A percentile compares a stretch with the other conserved stretches of the same genome.
Evolutionary conservation across 2,888 invertebrate species (phyloP).

Genomic region (Cantharis flavilabris): DNA sequence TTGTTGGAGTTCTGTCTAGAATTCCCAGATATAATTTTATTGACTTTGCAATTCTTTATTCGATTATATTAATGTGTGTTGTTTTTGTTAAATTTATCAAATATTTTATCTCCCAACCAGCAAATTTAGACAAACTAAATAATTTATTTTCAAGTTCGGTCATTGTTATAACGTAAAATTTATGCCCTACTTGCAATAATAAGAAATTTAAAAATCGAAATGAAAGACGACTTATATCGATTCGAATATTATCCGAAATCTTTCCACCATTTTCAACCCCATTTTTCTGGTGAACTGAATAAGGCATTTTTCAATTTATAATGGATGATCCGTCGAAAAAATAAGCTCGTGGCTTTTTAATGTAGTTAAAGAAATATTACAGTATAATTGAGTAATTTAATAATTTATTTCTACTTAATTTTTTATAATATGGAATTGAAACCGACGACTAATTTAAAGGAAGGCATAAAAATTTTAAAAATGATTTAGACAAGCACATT

Average conservation of each 20-base stretch:
- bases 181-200: conserved; percentile 27
- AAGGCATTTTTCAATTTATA: conserved; percentile 36
- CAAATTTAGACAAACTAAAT: background rate
- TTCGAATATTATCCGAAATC: conserved; percentile 30
- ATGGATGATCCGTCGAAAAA: conserved; percentile 36
- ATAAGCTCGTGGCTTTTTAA: conserved; percentile 28
- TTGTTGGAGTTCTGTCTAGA: background rate
- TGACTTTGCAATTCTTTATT: background rate
- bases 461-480: background rate
- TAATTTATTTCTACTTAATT: conserved; percentile 10
- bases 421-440: background rate
- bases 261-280: conserved; percentile 30
- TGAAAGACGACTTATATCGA: conserved; percentile 27
- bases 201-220: conserved; percentile 30
- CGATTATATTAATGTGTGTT: background rate
- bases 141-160: background rate
- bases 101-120: background rate
- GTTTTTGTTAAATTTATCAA: background rate
- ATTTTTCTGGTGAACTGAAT: conserved; percentile 29
- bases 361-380: conserved; percentile 27
- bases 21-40: background rate
- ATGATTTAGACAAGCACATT: background rate
- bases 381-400: conserved; percentile 18
- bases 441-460: background rate
- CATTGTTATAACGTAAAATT: conserved; percentile 27